Conservation (phyloP, 2,888 invertebrate genomes). For the Unio pictorum region DNA sequence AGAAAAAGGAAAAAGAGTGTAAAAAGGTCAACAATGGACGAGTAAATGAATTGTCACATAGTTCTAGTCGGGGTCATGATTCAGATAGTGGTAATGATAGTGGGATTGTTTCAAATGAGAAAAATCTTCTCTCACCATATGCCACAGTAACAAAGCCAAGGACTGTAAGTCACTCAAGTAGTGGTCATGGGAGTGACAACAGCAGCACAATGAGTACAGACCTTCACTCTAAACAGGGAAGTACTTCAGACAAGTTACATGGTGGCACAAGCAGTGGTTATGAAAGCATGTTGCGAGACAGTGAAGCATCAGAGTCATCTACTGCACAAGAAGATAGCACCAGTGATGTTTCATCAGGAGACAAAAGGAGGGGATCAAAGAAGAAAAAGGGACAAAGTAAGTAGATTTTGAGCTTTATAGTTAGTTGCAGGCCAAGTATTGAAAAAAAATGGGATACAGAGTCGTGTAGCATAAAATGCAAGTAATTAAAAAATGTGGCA, state of each 20-base stretch:
- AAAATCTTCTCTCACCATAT: constrained; percentile 70
- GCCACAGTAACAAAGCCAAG: constrained; percentile 70
- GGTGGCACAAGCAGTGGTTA: constrained; percentile 85
- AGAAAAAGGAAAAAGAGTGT: constrained; percentile 61
- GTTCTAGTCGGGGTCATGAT: constrained; percentile 47
- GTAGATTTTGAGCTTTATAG: constrained; percentile 11
- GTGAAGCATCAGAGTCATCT: constrained; percentile 89
- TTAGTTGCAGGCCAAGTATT: too few relatives aligned
- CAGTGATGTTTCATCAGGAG: constrained; percentile 64
- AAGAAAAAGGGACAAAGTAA: constrained; percentile 57
- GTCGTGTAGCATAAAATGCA: too few relatives aligned
- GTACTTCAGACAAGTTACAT: constrained; percentile 59
- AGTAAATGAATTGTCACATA: constrained; percentile 32
- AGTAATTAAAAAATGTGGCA: too few relatives aligned
- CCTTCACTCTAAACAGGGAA: constrained; percentile 53
- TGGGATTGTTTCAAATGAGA: constrained; percentile 62
- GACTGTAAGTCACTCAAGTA: constrained; percentile 69
- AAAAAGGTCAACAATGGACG: constrained; percentile 42
- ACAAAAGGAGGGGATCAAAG: constrained; percentile 61
- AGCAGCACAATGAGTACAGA: constrained; percentile 63
- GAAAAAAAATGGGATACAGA: too few relatives aligned
- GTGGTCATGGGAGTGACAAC: constrained; percentile 71
- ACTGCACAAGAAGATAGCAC: constrained; percentile 72
- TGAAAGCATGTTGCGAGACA: constrained; percentile 89
- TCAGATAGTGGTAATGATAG: constrained; percentile 71